A percentile compares a stretch with the other conserved stretches of the same genome.
phyloP scores from a whole-genome alignment of 1,140 invertebrate genomes.

The Helicoverpa zea region DNA sequence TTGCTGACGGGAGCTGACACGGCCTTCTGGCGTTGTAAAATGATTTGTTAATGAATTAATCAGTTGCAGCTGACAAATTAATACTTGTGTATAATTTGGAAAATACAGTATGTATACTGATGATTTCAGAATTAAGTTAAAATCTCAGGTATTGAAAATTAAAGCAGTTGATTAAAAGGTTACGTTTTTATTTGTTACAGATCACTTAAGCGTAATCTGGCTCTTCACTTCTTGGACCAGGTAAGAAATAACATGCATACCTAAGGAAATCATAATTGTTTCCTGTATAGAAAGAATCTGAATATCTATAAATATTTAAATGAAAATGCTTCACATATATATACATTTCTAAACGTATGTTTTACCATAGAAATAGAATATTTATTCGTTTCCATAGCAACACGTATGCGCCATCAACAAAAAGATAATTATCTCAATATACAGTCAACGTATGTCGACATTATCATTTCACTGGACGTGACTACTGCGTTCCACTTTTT shows the following conservation, averaged over 20 bases:
- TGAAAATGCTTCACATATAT: background rate
- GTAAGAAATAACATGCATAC: conserved; percentile 2
- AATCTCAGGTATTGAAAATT: too few relatives aligned
- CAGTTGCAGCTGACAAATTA: background rate
- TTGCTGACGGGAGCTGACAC: conserved; percentile 39
- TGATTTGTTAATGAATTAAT: conserved; percentile 20
- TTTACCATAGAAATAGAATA: conserved; percentile 7
- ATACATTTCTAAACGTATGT: too few relatives aligned
- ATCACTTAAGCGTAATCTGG: conserved; percentile 26
- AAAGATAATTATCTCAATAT: conserved; percentile 37
- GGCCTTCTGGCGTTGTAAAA: background rate
- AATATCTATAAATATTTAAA: conserved; percentile 19
- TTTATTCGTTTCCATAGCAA: conserved; percentile 30
- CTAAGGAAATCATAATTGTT: background rate
- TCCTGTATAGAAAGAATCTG: background rate
- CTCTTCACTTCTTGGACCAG: conserved; percentile 15
- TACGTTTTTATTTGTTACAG: conserved; percentile 32
- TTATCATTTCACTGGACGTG: conserved; percentile 36
- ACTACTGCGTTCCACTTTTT: conserved; percentile 30
- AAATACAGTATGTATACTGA: too few relatives aligned
- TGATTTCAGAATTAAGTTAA: too few relatives aligned
- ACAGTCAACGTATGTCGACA: conserved; percentile 28
- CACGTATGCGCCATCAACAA: conserved; percentile 7
- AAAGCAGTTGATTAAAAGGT: too few relatives aligned
- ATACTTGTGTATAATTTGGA: too few relatives aligned